Percentiles rank a stretch among this genome's conserved stretches.
These are phyloP conservation scores for Pachypanchax playfairii DNA, from an alignment of 2,113 vertebrate species.

Conservation along the genomic window DNA sequence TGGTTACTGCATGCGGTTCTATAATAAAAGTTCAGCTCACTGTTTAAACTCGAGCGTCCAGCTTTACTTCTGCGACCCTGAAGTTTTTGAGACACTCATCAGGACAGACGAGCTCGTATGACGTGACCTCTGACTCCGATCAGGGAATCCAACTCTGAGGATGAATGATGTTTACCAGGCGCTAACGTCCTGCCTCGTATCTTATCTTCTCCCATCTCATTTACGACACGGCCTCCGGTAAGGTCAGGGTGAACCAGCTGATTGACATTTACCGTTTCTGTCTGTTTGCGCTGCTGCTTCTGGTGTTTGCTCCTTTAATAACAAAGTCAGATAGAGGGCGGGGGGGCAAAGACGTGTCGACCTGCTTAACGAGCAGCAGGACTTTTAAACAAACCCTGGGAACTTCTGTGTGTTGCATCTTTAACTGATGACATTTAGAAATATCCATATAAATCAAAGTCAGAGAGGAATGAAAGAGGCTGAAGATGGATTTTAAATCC, in stretches of 20 bases:
- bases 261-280: constrained; percentile 69
- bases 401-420: constrained; percentile 6
- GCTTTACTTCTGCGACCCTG: too few species aligned
- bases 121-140: constrained; percentile 26
- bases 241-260: constrained; percentile 52
- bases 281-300: constrained; percentile 48
- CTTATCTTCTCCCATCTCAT: constrained; percentile 31
- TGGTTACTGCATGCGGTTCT: too few species aligned
- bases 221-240: constrained; percentile 1
- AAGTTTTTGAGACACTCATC: constrained; percentile 15
- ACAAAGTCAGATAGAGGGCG: constrained; percentile 63
- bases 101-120: constrained; percentile 24
- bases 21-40: too few species aligned
- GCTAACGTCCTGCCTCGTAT: constrained; percentile 28
- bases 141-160: constrained; percentile 24
- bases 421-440: constrained; percentile 5
- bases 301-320: constrained; percentile 66
- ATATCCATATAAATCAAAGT: background rate
- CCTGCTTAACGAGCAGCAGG: constrained; percentile 36
- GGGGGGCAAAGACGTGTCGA: constrained; percentile 26
- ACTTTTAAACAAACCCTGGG: constrained; percentile 15
- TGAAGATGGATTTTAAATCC: too few species aligned
- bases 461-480: background rate
- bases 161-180: background rate
- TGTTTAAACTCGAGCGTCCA: too few species aligned